A percentile compares a stretch with the other conserved stretches of the same genome.
Evolutionary conservation across 2,797 vertebrate genomes (phyloP).

Genomic region (Xenopus petersii): DNA sequence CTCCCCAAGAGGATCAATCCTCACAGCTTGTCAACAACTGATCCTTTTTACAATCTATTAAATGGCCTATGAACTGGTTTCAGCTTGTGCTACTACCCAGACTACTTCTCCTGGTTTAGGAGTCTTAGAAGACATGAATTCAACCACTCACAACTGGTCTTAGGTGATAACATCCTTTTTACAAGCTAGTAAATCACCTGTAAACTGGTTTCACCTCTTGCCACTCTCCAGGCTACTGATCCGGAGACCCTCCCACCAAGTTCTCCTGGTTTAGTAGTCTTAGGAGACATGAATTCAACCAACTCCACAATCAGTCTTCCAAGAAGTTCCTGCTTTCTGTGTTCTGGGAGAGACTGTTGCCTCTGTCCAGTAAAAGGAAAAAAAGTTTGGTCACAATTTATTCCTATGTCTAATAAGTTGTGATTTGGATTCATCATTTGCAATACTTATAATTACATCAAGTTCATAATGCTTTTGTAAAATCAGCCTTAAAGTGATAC

Average conservation of each 20-base stretch:
- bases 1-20: no score
- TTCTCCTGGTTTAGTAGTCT: slow-evolving; percentile 80
- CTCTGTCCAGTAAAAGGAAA: slow-evolving; percentile 64
- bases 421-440: not conserved
- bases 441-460: no score
- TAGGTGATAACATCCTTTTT: no score
- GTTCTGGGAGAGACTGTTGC: slow-evolving; percentile 73
- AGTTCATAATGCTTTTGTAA: no score
- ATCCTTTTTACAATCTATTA: no score
- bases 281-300: slow-evolving; percentile 94
- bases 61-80: no score
- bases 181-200: slow-evolving; percentile 57
- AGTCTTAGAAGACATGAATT: no score
- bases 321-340: slow-evolving; percentile 78
- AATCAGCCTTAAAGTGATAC: no score
- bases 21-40: no score
- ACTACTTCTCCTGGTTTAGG: no score
- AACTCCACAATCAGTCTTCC: slow-evolving; percentile 87
- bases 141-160: no score
- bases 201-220: slow-evolving; percentile 77
- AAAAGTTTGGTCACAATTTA: not conserved
- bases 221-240: slow-evolving; percentile 85
- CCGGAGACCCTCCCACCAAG: slow-evolving; percentile 87
- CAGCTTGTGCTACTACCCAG: no score
- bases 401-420: not conserved